These are phyloP conservation scores for Cryptoleucopteryx plumbea DNA, from an alignment of 2,113 vertebrate species.

Conservation along the genomic window DNA sequence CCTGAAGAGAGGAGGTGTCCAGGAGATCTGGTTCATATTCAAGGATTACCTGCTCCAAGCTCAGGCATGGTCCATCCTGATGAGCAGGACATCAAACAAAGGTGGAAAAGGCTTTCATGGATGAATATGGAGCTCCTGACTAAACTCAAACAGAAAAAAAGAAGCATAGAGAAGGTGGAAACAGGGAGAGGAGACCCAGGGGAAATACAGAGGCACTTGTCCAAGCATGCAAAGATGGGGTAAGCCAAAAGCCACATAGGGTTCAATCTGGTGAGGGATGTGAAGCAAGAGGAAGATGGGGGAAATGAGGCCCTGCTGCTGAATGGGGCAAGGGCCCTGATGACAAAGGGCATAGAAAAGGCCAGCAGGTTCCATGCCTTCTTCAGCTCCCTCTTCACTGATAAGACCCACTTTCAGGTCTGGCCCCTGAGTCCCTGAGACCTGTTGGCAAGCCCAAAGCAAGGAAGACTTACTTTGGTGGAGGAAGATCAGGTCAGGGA, in stretches of 20 bases:
- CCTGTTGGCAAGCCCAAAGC: neutral
- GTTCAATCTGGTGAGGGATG: neutral
- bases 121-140: neutral
- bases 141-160: neutral
- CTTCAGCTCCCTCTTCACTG: neutral
- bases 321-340: neutral
- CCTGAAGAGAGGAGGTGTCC: neutral
- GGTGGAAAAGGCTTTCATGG: neutral
- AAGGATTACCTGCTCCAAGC: neutral
- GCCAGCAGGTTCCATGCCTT: neutral
- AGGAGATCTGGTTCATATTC: neutral
- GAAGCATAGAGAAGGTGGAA: neutral
- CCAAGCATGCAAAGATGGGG: neutral
- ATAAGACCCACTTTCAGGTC: neutral
- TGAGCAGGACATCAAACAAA: neutral
- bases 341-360: neutral
- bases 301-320: neutral
- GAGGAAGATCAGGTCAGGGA: neutral
- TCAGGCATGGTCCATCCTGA: neutral
- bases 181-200: neutral
- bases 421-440: neutral
- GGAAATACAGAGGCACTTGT: neutral
- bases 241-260: neutral
- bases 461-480: neutral
- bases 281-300: neutral